A percentile compares a stretch with the other conserved stretches of the same genome.
These are phyloP conservation scores for Crax fasciolata DNA, from an alignment of 2,797 vertebrate genomes.

Conservation along the genomic window DNA sequence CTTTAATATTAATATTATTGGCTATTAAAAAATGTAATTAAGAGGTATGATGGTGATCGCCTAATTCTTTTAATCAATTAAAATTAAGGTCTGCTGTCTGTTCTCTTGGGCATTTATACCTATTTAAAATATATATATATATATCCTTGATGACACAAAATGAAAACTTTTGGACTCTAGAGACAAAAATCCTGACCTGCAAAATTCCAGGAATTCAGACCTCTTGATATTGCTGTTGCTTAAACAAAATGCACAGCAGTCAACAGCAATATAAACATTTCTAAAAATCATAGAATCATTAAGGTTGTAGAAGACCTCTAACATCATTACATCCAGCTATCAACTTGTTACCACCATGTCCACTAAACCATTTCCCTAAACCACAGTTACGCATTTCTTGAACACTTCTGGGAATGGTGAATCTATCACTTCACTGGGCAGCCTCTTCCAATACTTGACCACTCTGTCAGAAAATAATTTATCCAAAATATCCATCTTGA, in stretches of 20 bases:
- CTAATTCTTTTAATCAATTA: background rate
- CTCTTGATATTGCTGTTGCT: background rate
- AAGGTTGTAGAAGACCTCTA: too few relatives aligned
- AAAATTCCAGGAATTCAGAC: background rate
- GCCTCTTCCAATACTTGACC: too few relatives aligned
- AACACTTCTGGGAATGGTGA: too few relatives aligned
- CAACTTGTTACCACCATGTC: too few relatives aligned
- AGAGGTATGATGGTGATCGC: background rate
- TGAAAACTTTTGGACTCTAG: background rate
- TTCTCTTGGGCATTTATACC: background rate
- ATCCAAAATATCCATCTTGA: too few relatives aligned
- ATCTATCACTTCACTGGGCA: too few relatives aligned
- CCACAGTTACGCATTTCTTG: too few relatives aligned
- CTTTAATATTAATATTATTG: background rate
- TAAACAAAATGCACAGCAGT: background rate
- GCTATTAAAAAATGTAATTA: background rate
- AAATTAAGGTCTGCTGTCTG: background rate
- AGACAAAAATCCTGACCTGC: background rate
- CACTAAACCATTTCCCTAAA: too few relatives aligned
- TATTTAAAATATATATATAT: background rate
- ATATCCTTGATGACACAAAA: background rate
- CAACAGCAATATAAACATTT: background rate
- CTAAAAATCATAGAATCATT: background rate
- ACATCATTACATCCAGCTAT: too few relatives aligned
- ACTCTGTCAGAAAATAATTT: too few relatives aligned